These are phyloP conservation scores for Neopipo cinnamomea DNA, from an alignment of 2,113 vertebrate genomes.

Conservation along the genomic window DNA sequence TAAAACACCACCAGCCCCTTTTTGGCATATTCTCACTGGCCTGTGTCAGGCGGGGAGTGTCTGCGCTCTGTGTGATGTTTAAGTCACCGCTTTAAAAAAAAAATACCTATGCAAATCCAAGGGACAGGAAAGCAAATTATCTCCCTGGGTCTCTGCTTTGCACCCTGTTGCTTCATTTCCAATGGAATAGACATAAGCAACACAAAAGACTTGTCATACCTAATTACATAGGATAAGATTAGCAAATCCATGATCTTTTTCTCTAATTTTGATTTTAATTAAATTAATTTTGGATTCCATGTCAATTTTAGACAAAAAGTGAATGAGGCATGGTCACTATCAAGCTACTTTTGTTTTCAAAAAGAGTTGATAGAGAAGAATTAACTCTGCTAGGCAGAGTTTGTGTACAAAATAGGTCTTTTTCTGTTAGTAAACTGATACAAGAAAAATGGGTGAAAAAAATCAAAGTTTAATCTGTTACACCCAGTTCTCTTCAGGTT, in stretches of 20 bases:
- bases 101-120: neutral
- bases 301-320: neutral
- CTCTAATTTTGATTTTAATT: neutral
- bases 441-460: accelerated
- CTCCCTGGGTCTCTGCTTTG: neutral
- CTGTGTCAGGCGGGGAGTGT: neutral
- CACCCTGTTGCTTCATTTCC: neutral
- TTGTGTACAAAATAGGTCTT: neutral
- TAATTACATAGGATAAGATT: neutral
- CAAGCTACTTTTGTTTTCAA: neutral
- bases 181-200: neutral
- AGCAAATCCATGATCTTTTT: neutral
- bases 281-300: neutral
- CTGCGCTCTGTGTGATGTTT: neutral
- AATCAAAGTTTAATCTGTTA: neutral
- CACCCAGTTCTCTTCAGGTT: neutral
- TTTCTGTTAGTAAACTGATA: neutral
- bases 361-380: neutral
- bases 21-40: neutral
- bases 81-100: accelerated
- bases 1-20: conserved; percentile 14
- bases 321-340: neutral
- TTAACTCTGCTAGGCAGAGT: neutral
- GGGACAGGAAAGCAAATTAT: neutral
- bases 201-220: neutral